Base-by-base conservation (phyloP, 2,797 vertebrate genomes). In the Neoniphon sammara region DNA sequence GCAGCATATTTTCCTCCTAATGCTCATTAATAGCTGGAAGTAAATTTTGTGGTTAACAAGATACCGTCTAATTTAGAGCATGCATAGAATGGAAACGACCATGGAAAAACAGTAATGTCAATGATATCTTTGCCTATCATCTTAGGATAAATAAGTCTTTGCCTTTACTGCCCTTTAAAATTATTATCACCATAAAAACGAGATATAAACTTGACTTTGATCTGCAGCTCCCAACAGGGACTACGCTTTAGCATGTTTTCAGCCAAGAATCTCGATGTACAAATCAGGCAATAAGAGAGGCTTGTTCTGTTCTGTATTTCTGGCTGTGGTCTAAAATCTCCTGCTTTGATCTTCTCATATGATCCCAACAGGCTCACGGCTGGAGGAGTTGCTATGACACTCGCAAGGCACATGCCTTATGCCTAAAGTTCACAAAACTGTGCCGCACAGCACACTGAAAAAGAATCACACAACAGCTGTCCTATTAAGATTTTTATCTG, bases 331-430 rank as follows among this genome's bases (percentile, higher is more conserved):
- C 66, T 70, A 74, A 86, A 89, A 89, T 89, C 90, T 85, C 70
- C 78, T 69, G 75, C 90, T 93, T 90, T 91, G 89, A 93, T 92
- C 89, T 90, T 64, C 88, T 92, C 91, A 93, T 91, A 89, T 91
- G 91, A 93, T 92, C 82, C 88, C 65, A 89, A 88, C 80, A 87
- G 84, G 75, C 86, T 91, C 86, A 89, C 75, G 49, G 89, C 90
- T 89, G 84, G 84, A 89, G 89, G 86, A 88, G 84, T 82, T 82
- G 10, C 72, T 83, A 88, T 75, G 82, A 84, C 83, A 91, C 84
- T 86, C 54, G 73, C n/a, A 30, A 88, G 75, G 89, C 90, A 88
- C 86, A 91, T 89, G 90, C 73, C 77, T 86, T 53, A 83, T 86
- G 86, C 80, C 83, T 82, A 85, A 63, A 75, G 87, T 86, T 85